Evolutionary conservation across 2,888 invertebrate genomes (phyloP), one percentile per base, ranked within the genome.

Genomic region (Stomorhina lunata): DNA sequence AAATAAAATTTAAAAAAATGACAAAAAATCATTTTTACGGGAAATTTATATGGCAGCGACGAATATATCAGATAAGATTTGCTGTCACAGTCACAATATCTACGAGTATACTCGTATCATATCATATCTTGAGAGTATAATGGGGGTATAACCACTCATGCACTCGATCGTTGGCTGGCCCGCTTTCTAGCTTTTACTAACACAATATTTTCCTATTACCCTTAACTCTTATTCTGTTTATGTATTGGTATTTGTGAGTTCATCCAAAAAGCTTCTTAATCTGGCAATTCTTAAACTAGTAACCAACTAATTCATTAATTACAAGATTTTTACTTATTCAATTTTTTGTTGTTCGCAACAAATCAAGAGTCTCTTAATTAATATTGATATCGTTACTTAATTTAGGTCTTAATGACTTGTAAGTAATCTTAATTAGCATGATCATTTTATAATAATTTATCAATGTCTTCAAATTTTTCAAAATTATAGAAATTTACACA

Each of bases 41-140:
- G 37, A 63, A 20, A 17, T 65, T 78, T 71, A 71, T 78, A 45
- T 55, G 43, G n/a, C n/a, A n/a, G n/a, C n/a, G n/a, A n/a, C n/a
- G n/a, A n/a, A n/a, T n/a, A n/a, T n/a, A n/a, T n/a, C n/a, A 29
- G 71, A 71, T 78, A 78, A 78, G 71, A 71, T 59, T 65, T 20
- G 4, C 17, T 48, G 5, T 25, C 43, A n/a, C n/a, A n/a, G n/a
- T n/a, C 15, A 43, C 4, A 0, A 0, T 32, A 3, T 32, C 25
- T 25, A 6, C 50, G 48, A n/a, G 6, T 17, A 15, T n/a, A 10
- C 12, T 55, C 6, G n/a, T 22, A 48, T 27, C 34, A 66, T 34
- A 40, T 20, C 32, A 55, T 15, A 45, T 37, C 2, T 4, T 32
- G 25, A 29, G 5, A 55, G 2, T 66, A 50, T 3, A 66, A 48